Base-by-base conservation (phyloP, 2,113 vertebrate genomes). In the Steatornis caripensis region DNA sequence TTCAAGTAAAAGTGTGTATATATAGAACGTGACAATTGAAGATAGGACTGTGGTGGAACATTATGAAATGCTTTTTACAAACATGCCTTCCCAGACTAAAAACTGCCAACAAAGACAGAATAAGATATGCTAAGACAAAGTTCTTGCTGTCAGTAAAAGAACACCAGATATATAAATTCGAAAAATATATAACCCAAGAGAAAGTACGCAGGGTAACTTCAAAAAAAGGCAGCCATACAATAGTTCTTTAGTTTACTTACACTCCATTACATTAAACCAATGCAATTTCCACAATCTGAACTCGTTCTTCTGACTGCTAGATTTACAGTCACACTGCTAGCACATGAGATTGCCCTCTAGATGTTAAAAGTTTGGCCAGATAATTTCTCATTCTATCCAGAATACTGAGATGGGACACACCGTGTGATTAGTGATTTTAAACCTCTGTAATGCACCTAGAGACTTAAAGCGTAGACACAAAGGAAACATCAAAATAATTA, bases 331-430 rank as follows among this genome's bases (percentile, higher is more conserved):
- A 39, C 45, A 12, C 54, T 84, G 70, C 32, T 62, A 45, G 65
- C 29, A 76, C 10, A 61, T 69, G 78, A 95, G 84, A 89, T 97
- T 97, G 90, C 82, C 96, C 95, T 96, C 89, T 93, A 87, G 95
- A 94, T 95, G 84, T 92, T 95, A 48, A 81, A 93, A 87, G 37
- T 58, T 92, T 95, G 92, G 89, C 84, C 88, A 37, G 82, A 69
- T 68, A 32, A 51, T 88, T 72, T 91, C 85, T 26, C 77, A 17
- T 82, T 61, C 69, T 51, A 23, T 34, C 89, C 87, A 69, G 46
- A 68, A 26, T 29, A 37, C 58, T 20, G 10, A 93, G 68, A 64
- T 6, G 29, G 87, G 84, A 79, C 27, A 9, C 13, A 6, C n/a
- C 13, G 62, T 6, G 3, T 27, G 83, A 77, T 90, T n/a, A 90